Base-by-base conservation (phyloP, 2,113 vertebrate species). In the Phycodurus eques region DNA sequence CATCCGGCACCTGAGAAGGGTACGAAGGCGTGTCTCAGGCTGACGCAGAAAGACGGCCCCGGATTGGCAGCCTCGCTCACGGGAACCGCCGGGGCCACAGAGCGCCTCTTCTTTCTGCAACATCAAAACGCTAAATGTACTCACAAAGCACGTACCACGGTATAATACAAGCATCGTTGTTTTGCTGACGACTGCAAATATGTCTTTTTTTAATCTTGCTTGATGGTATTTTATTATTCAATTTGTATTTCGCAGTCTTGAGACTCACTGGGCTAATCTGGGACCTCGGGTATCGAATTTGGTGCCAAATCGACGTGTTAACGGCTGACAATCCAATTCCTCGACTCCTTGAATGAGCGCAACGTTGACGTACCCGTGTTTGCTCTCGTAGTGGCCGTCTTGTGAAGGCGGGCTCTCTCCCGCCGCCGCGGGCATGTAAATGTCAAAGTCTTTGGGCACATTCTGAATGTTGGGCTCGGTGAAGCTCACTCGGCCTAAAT, bases 361-460 rank as follows among this genome's bases (percentile, higher is more conserved):
- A 35, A 27, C 17, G 47, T 46, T 10, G 17, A 69, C 83, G 13
- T 84, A 93, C 92, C 90, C 80, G 42, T 68, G 61, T 79, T 82
- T 91, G 71, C 0, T 64, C 72, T 20, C 17, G 12, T 27, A 44
- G 39, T 71, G 67, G 80, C 82, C 67, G 11, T 77, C 87, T 85
- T 89, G 93, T 35, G 91, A 94, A 20, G 94, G 94, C 6, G 94
- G 95, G 77, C 95, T 96, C 83, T 98, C 95, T 72, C 80, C 93
- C 57, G 97, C 90, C 64, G 93, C 64, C 1, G 90, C 91, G 3
- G 96, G 93, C 94, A 98, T 96, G 83, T 90, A 79, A 61, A 99
- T 98, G 87, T 98, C 94, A 94, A 99, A 99, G 88, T 98, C 96
- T 92, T 95, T 97, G 53, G 98, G 98, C 31, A 99, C 94, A 1